Evolutionary conservation across 2,888 invertebrate genomes (phyloP), one percentile per base, ranked within the genome.

Genomic region (Lordiphosa andalusiaca): DNA sequence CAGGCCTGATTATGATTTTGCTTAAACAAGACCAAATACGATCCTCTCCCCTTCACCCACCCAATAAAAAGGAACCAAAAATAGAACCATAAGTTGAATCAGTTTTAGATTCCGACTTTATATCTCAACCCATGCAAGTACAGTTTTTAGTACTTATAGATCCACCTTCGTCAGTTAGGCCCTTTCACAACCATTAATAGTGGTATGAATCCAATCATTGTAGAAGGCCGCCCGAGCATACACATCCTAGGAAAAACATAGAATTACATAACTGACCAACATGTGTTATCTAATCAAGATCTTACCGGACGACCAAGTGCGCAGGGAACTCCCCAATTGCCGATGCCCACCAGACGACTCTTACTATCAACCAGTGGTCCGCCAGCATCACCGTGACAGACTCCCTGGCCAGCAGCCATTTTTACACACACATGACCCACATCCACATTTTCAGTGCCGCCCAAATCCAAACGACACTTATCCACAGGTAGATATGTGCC

Each of bases 361-460:
- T 84, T 44, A 5, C 66, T 56, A 46, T 73, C 69, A 41, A 81
- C 64, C n/a, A 88, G 57, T 0, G 88, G 87, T 5, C 85, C 85
- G 3, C 88, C 87, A 7, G 74, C 66, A 36, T 85, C 86, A 7
- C 84, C 82, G 49, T 86, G 72, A 44, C 84, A 86, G 6, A 65
- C 90, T 0, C 92, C 92, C 69, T 91, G 90, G 0, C 92, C 92
- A 0, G 76, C 73, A 25, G 89, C 88, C 4, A 91, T 91, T 37
- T 91, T 85, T 0, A 92, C 92, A 58, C 92, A 93, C 4, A 92
- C 89, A 71, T 92, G 92, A 0, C 91, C 90, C 44, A 90, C 88
- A 63, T 90, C 92, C 0, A 92, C 91, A 0, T 88, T 88, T 13
- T 91, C 89, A 35, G 89, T 86, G 10, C 84, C 84, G 39, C 86